Evolutionary conservation across 2,797 vertebrate genomes (phyloP).

Genomic region (Cottoperca gobio): DNA sequence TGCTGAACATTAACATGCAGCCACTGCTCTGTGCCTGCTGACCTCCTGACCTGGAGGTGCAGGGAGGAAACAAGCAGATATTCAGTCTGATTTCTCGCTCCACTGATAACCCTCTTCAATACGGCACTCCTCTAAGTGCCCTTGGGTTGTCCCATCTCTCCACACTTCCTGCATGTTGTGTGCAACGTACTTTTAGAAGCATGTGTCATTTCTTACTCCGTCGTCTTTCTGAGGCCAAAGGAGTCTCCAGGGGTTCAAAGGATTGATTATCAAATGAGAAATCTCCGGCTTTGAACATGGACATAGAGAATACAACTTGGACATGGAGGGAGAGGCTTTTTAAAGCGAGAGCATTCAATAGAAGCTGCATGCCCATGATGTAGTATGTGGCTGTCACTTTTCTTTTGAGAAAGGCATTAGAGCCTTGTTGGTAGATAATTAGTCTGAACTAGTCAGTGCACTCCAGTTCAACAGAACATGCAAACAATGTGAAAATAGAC

Average conservation of each 20-base stretch:
- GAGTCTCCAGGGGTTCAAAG: constrained; percentile 35
- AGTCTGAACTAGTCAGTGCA: background rate
- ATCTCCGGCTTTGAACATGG: constrained; percentile 30
- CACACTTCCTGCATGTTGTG: constrained; percentile 39
- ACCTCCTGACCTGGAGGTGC: constrained; percentile 75
- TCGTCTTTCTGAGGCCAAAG: constrained; percentile 26
- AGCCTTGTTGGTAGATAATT: background rate
- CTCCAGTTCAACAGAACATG: background rate
- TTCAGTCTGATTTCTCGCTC: constrained; percentile 79
- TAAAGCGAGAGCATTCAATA: background rate
- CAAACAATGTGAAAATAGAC: background rate
- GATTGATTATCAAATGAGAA: constrained; percentile 58
- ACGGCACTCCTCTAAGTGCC: constrained; percentile 74
- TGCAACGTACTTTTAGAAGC: constrained; percentile 48
- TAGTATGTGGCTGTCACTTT: background rate
- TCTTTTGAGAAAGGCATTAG: background rate
- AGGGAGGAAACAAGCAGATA: constrained; percentile 64
- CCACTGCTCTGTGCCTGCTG: constrained; percentile 47
- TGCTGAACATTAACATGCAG: constrained; percentile 63
- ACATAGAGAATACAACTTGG: background rate
- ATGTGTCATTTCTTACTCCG: constrained; percentile 23
- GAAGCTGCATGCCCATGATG: background rate
- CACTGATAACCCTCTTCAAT: constrained; percentile 69
- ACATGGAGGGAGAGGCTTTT: background rate
- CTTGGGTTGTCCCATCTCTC: constrained; percentile 64